A percentile compares a stretch with the other conserved stretches of the same genome.
These are phyloP conservation scores for Sus scrofa DNA, from an alignment of 2,113 vertebrate genomes.

Conservation along the genomic window DNA sequence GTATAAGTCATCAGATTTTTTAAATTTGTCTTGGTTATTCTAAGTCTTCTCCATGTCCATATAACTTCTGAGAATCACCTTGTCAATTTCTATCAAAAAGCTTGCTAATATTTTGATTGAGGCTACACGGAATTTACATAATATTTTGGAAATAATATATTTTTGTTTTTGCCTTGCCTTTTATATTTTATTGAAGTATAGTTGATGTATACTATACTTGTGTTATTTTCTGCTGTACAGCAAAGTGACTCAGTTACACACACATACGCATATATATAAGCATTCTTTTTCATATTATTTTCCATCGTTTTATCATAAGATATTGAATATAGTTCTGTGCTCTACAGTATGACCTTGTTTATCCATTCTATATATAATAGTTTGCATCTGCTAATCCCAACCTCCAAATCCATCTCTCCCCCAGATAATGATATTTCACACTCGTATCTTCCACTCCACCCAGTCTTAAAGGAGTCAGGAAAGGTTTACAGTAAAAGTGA, in stretches of 20 bases:
- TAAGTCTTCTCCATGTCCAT: neutral
- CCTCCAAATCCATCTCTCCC: neutral
- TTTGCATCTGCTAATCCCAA: neutral
- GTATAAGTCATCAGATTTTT: neutral
- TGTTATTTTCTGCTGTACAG: too few relatives aligned
- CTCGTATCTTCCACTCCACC: neutral
- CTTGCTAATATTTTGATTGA: neutral
- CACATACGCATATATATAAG: neutral
- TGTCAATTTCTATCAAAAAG: slow-evolving; percentile 1
- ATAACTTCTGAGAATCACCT: slow-evolving; percentile 26
- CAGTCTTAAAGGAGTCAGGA: neutral
- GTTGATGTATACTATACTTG: too few relatives aligned
- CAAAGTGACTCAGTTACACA: neutral
- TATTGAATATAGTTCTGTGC: neutral
- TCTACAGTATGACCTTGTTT: neutral
- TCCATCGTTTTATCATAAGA: neutral
- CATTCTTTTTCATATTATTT: neutral
- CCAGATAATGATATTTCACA: neutral
- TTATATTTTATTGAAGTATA: too few relatives aligned
- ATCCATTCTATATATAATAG: too few relatives aligned
- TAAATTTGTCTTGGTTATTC: neutral
- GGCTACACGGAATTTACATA: neutral
- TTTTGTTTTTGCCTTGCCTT: too few relatives aligned
- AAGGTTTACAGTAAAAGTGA: neutral
- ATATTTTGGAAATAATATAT: neutral